Percentiles rank a stretch among this genome's conserved stretches.
Evolutionary conservation across 2,797 vertebrate genomes (phyloP).

Genomic region (Sebastes jordani): DNA sequence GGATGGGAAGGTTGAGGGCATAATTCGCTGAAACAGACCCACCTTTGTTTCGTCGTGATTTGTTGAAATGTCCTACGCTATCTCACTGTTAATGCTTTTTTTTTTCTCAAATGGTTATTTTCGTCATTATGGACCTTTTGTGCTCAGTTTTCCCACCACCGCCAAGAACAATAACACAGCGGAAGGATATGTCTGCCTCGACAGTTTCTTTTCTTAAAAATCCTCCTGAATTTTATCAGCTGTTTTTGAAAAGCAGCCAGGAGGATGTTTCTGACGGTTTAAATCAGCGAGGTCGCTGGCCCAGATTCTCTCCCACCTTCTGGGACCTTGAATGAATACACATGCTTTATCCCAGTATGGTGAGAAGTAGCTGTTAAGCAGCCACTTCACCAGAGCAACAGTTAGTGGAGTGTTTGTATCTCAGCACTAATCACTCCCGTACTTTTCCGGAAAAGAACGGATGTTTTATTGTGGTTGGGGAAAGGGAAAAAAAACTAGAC

Average conservation of each 20-base stretch:
- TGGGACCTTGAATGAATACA: constrained; percentile 11
- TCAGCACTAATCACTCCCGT: constrained; percentile 18
- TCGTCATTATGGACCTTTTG: constrained; percentile 5
- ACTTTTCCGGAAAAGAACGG: constrained; percentile 36
- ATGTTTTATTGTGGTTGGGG: constrained; percentile 57
- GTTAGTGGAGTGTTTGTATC: constrained; percentile 4
- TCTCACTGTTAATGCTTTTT: background rate
- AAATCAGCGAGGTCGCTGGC: constrained; percentile 57
- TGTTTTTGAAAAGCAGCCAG: constrained; percentile 21
- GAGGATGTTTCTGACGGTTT: constrained; percentile 31
- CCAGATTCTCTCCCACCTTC: constrained; percentile 16
- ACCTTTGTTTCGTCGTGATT: constrained; percentile 21
- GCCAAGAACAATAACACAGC: constrained; percentile 36
- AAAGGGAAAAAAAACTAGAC: constrained; percentile 7
- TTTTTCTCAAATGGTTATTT: background rate
- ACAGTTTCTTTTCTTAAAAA: constrained; percentile 2
- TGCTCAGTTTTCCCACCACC: constrained; percentile 29
- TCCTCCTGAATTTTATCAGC: constrained; percentile 36
- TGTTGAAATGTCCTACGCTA: background rate
- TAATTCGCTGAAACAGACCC: background rate
- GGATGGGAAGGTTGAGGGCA: constrained; percentile 18
- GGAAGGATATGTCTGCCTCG: constrained; percentile 15
- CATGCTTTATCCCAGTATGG: background rate
- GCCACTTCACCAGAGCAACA: constrained; percentile 6
- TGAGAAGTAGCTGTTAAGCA: constrained; percentile 2